Base-by-base conservation (phyloP, 2,888 invertebrate genomes). In the Bedellia somnulentella region DNA sequence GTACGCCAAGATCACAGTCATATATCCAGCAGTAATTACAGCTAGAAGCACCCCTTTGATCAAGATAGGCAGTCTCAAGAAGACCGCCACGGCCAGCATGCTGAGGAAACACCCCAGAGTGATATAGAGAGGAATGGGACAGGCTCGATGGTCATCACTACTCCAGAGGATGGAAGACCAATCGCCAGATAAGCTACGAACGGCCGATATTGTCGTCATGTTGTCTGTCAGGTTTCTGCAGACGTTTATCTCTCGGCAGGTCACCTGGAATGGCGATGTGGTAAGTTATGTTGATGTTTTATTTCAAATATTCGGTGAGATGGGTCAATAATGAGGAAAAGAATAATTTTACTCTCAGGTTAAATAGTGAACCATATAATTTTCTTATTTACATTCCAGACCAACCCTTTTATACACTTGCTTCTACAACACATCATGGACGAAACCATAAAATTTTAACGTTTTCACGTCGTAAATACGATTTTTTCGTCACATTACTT, bases 51-150 rank as follows among this genome's bases (percentile, higher is more conserved):
- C 68, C 5, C 88, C 83, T 64, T 94, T 93, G 37, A 92, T 80
- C 38, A 91, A 62, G 40, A 93, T 89, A 5, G 93, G 91, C 30
- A 94, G 77, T 37, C 82, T 78, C 29, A 93, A 78, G 62, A 93
- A 94, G 35, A 93, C 84, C 1, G 92, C 88, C 15, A 93, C 89
- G 0, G 89, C 85, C 34, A 94, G 77, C 66, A 89, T 89, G 30
- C 89, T 88, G 41, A 94, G 79, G 31, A 91, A 83, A 45, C 92
- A 91, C 8, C 90, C 90, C 9, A 93, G 66, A 4, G 90, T 86
- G 24, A 93, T 87, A 61, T 94, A 95, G 34, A 93, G 85, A 0
- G 94, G 94, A 32, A 93, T 68, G 0, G 89, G 88, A 47, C 92
- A 92, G 11, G 85, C 85, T 29, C 90, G 78, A 53, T 93, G 91